These are phyloP conservation scores for Zoanthus sociatus DNA, from an alignment of 92 coral and sea anemone species.

Conservation along the genomic window DNA sequence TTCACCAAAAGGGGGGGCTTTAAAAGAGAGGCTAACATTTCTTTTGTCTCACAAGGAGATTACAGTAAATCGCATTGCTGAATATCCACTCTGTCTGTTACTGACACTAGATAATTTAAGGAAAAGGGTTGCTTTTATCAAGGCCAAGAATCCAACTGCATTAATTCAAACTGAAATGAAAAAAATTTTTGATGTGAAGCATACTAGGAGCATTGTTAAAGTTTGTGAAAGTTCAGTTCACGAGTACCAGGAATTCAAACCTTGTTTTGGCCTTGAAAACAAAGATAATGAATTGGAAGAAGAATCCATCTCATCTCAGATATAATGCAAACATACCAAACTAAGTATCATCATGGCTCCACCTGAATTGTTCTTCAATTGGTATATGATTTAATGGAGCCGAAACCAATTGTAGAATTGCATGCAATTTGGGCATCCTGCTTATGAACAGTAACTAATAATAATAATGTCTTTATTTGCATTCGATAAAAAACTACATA, in stretches of 20 bases:
- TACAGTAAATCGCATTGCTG: slow-evolving; percentile 67
- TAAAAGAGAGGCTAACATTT: slow-evolving; percentile 73
- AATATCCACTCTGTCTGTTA: slow-evolving; percentile 73
- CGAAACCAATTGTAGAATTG: too few species aligned
- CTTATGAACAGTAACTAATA: too few species aligned
- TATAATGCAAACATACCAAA: neutral
- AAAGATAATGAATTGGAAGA: neutral
- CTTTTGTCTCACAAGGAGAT: slow-evolving; percentile 77
- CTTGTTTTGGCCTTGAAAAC: neutral
- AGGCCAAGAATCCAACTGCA: slow-evolving; percentile 69
- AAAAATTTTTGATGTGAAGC: slow-evolving; percentile 69
- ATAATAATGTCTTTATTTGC: too few species aligned
- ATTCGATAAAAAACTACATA: too few species aligned
- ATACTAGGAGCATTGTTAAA: slow-evolving; percentile 65
- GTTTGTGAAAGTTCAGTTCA: slow-evolving; percentile 74
- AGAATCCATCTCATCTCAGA: too few species aligned
- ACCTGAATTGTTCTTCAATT: too few species aligned
- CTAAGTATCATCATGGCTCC: too few species aligned
- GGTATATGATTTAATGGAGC: too few species aligned
- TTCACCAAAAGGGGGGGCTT: slow-evolving; percentile 69
- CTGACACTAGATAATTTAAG: slow-evolving; percentile 72
- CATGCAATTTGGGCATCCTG: too few species aligned
- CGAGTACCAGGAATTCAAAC: slow-evolving; percentile 59
- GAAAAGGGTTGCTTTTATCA: slow-evolving; percentile 77
- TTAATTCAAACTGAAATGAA: slow-evolving; percentile 65